Conservation (phyloP, 2,113 vertebrate species). For the Notechis scutatus region DNA sequence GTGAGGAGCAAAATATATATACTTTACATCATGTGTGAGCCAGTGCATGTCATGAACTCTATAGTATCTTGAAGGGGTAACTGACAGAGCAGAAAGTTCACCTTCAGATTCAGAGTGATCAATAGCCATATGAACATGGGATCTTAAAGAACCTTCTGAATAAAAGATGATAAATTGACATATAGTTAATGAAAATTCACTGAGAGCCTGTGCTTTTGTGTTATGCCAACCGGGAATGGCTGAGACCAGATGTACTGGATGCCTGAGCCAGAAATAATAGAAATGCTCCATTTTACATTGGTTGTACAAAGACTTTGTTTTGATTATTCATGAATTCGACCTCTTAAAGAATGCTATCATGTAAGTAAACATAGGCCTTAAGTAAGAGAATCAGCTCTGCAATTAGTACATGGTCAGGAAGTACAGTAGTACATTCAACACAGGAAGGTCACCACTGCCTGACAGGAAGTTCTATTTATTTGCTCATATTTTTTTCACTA, state of each 20-base stretch:
- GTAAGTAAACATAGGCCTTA: slow-evolving; percentile 44
- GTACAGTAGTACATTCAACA: slow-evolving; percentile 18
- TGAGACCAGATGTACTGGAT: slow-evolving; percentile 30
- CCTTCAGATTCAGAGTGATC: not conserved
- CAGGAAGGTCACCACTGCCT: slow-evolving; percentile 14
- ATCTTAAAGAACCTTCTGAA: slow-evolving; percentile 31
- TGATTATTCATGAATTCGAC: slow-evolving; percentile 45
- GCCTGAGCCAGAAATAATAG: slow-evolving; percentile 58
- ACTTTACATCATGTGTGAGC: not conserved
- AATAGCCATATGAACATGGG: not conserved
- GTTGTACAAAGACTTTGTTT: slow-evolving; percentile 41
- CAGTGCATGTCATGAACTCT: not conserved
- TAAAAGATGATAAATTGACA: slow-evolving; percentile 19
- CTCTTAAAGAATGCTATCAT: slow-evolving; percentile 40
- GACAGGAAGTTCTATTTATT: not conserved
- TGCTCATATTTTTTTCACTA: slow-evolving; percentile 10
- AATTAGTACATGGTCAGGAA: slow-evolving; percentile 17
- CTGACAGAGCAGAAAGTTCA: not conserved
- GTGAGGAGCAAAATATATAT: not conserved
- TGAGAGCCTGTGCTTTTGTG: slow-evolving; percentile 29
- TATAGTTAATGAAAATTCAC: slow-evolving; percentile 40
- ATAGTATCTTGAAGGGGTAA: not conserved
- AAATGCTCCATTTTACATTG: slow-evolving; percentile 44
- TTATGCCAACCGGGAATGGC: slow-evolving; percentile 39
- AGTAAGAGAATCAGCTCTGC: slow-evolving; percentile 32